These are phyloP conservation scores for Cyanoderma ruficeps DNA, from an alignment of 2,113 vertebrate genomes.

Conservation along the genomic window DNA sequence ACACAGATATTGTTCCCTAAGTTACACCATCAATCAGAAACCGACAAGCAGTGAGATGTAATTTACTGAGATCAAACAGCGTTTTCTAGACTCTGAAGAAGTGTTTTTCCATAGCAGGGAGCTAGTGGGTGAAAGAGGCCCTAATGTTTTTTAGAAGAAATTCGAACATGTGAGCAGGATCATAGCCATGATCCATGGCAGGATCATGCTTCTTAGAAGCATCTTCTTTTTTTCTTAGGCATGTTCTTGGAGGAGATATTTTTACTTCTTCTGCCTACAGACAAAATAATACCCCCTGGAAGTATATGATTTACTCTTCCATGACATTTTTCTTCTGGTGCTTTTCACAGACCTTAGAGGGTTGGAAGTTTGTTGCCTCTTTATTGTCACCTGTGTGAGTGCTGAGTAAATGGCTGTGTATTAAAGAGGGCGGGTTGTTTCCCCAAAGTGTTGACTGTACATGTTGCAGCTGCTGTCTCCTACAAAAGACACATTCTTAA, in stretches of 20 bases:
- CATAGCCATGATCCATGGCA: not conserved
- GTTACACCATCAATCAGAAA: slow-evolving; percentile 70
- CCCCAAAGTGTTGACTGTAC: not conserved
- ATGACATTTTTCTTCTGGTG: not conserved
- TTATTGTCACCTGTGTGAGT: not conserved
- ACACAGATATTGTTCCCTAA: slow-evolving; percentile 74
- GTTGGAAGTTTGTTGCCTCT: not conserved
- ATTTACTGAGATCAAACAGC: slow-evolving; percentile 67
- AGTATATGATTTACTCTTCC: rapidly evolving
- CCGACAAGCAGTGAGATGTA: slow-evolving; percentile 68
- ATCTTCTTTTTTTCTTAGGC: not conserved
- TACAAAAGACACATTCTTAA: not conserved
- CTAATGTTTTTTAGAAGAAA: slow-evolving; percentile 16
- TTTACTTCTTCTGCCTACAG: not conserved
- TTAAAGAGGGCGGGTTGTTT: not conserved
- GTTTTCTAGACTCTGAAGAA: slow-evolving; percentile 69
- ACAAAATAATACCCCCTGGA: not conserved
- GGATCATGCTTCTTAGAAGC: not conserved
- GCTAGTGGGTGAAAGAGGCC: slow-evolving; percentile 9
- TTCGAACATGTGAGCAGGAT: not conserved
- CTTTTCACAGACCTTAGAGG: not conserved
- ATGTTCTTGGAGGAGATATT: not conserved
- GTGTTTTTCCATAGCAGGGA: slow-evolving; percentile 66
- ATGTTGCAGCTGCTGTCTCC: not conserved
- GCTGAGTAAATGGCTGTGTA: not conserved